A percentile compares a stretch with the other conserved stretches of the same genome.
phyloP scores from a whole-genome alignment of 2,888 invertebrate species.

The Pyrochroa serraticornis region DNA sequence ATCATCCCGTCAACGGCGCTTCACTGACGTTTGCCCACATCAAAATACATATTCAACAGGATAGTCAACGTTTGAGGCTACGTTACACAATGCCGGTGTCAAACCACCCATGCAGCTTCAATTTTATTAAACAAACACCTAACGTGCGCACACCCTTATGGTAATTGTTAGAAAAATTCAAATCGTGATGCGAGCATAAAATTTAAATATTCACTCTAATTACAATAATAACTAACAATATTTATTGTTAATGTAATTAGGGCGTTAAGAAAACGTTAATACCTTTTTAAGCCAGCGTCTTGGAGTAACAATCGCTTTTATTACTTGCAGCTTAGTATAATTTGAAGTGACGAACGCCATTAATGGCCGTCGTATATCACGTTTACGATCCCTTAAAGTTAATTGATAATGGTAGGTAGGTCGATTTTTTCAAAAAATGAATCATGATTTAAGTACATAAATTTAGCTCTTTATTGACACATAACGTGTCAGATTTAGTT shows the following conservation, averaged over 20 bases:
- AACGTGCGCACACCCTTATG: constrained; percentile 23
- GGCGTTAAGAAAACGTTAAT: too few species aligned
- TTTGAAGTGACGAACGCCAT: neutral
- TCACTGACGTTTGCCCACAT: constrained; percentile 5
- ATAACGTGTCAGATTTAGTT: too few species aligned
- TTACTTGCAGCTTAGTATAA: too few species aligned
- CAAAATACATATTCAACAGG: constrained; percentile 6
- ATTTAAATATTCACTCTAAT: too few species aligned
- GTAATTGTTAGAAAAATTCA: neutral
- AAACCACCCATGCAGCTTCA: constrained; percentile 15
- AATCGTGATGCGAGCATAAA: too few species aligned
- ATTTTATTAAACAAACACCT: constrained; percentile 14
- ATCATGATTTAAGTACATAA: neutral
- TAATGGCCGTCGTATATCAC: constrained; percentile 3
- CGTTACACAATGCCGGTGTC: constrained; percentile 2
- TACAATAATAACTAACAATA: too few species aligned
- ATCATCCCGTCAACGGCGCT: constrained; percentile 13
- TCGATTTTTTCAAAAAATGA: constrained; percentile 1
- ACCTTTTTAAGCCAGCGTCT: too few species aligned
- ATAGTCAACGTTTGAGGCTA: neutral
- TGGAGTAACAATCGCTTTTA: too few species aligned
- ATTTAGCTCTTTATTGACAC: too few species aligned
- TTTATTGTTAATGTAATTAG: too few species aligned
- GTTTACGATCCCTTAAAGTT: constrained; percentile 7
- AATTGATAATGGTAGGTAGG: neutral